phyloP scores from a whole-genome alignment of 2,797 vertebrate genomes.

The Adelosebastes latens region DNA sequence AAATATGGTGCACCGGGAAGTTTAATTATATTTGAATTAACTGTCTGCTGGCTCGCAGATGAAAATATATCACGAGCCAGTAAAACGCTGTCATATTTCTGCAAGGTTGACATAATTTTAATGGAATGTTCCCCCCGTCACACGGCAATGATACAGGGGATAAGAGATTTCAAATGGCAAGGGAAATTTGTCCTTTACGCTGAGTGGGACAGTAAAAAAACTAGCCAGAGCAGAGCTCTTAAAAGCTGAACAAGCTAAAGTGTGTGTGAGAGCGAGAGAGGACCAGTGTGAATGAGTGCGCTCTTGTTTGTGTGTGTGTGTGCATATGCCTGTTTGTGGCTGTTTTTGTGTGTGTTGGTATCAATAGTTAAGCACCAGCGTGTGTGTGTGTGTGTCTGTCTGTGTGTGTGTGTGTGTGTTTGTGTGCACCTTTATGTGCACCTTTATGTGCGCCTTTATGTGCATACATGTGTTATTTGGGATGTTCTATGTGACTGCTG shows the following conservation, averaged over 20 bases:
- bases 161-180: conserved; percentile 47
- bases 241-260: conserved; percentile 60
- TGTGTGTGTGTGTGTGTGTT: neutral
- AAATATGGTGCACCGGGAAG: conserved; percentile 32
- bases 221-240: neutral
- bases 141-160: conserved; percentile 43
- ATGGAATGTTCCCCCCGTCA: conserved; percentile 51
- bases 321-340: neutral
- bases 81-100: conserved; percentile 63
- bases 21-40: conserved; percentile 71
- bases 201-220: conserved; percentile 38
- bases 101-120: conserved; percentile 72
- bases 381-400: neutral
- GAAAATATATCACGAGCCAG: conserved; percentile 50
- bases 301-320: neutral
- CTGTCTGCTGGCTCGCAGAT: conserved; percentile 35
- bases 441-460: neutral
- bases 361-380: neutral
- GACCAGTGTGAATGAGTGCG: neutral
- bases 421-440: neutral
- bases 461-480: conserved; percentile 39
- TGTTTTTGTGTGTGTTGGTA: neutral
- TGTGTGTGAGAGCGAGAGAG: neutral
- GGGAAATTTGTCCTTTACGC: conserved; percentile 60
- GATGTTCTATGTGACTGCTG: conserved; percentile 30